A percentile compares a stretch with the other conserved stretches of the same genome.
Conservation (phyloP, 2,888 invertebrate species). For the Aphodius sticticus region DNA sequence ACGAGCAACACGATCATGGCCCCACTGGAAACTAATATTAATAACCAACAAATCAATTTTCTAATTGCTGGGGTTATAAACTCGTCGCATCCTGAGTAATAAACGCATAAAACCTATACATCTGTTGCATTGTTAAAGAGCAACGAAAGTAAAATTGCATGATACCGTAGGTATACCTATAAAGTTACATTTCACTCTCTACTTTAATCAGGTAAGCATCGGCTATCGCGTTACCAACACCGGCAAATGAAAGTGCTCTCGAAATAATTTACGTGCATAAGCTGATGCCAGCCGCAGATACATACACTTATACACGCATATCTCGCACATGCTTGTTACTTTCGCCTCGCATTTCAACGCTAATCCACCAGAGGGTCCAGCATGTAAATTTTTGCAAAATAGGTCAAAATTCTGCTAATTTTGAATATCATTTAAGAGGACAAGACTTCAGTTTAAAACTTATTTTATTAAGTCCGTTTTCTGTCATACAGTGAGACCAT, state of each 20-base stretch:
- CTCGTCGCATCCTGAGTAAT: neutral
- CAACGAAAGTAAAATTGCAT: neutral
- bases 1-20: too few species aligned
- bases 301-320: neutral
- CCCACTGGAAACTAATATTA: too few species aligned
- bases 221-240: neutral
- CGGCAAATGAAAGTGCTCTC: neutral
- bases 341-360: neutral
- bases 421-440: too few species aligned
- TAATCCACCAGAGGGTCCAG: neutral
- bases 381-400: too few species aligned
- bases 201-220: neutral
- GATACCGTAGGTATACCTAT: neutral
- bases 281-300: neutral
- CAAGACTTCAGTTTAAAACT: too few species aligned
- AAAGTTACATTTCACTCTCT: neutral
- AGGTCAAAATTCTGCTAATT: too few species aligned
- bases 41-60: too few species aligned
- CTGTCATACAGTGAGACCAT: too few species aligned
- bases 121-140: conserved; percentile 4
- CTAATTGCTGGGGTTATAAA: too few species aligned
- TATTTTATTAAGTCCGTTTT: too few species aligned
- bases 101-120: neutral
- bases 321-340: neutral
- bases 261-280: neutral